Evolutionary conservation across 1,140 invertebrate species (phyloP), one percentile per base, ranked within the genome.

Genomic region (Hormaphis cornu): DNA sequence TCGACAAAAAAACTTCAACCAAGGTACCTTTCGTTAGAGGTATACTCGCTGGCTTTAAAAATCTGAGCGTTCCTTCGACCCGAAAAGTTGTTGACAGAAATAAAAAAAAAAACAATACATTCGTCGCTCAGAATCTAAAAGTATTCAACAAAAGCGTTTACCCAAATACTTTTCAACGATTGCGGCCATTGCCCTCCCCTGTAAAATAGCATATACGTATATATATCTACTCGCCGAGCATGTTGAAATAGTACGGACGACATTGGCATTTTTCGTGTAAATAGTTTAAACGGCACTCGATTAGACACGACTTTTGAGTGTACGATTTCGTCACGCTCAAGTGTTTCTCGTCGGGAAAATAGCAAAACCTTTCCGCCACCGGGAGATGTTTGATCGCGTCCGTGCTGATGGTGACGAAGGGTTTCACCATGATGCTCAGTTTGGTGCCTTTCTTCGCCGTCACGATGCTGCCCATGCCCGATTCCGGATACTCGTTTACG

Each of bases 241-340:
- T 71, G 28, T 74, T 73, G 59, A 75, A 75, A 56, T 75, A 76
- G 46, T 73, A 76, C 1, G 76, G 76, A 20, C 73, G 71, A 69
- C 76, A 77, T n/a, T 70, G 63, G 37, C 76, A 77, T 8, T 71
- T 56, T 58, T 73, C 20, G 6, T 69, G 28, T 28, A 76, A 48
- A 69, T 73, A 75, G n/a, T 74, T 26, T n/a, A 75, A 71, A 28
- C 75, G 54, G 40, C 76, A 77, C 63, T 75, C 72, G 16, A 75
- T 71, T 10, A 76, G 70, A 54, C 76, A 77, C 22, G 71, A 74
- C 48, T 71, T 71, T 53, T 75, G 74, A 1, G 73, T 72, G 18
- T 76, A 77, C 2, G 69, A 58, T n/a, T 54, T 70, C 0, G 74
- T 71, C 2, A 75, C 40, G 12, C 66, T 63, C 18, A 73, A 53